Evolutionary conservation across 2,888 invertebrate genomes (phyloP).

Genomic region (Chaetoderma sp.): DNA sequence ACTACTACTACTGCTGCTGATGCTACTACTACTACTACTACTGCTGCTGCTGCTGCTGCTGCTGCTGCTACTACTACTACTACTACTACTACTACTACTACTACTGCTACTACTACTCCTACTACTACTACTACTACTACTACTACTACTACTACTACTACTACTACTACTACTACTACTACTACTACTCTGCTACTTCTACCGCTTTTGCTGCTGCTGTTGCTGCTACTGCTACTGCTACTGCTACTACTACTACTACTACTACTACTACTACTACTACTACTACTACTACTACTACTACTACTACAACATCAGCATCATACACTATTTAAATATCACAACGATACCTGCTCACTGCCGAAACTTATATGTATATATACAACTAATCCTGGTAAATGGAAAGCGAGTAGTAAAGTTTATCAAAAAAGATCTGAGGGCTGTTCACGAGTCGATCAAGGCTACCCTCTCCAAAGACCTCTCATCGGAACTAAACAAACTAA

Average conservation of each 20-base stretch:
- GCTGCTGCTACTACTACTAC: background rate
- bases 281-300: background rate
- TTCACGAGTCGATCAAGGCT: too few species aligned
- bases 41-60: background rate
- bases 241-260: background rate
- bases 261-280: background rate
- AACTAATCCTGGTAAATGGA: background rate
- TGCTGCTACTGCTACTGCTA: background rate
- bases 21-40: too few species aligned
- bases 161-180: conserved; percentile 3
- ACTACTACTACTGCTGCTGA: too few species aligned
- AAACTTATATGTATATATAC: conserved; percentile 1
- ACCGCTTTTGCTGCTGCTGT: too few species aligned
- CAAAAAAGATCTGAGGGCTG: too few species aligned
- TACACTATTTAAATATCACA: too few species aligned
- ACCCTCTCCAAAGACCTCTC: background rate
- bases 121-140: too few species aligned
- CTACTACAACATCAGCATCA: too few species aligned
- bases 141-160: conserved; percentile 7
- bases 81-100: background rate
- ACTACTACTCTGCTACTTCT: too few species aligned
- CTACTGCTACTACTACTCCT: too few species aligned
- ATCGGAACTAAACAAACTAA: background rate
- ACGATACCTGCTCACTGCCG: too few species aligned
- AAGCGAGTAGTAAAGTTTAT: background rate